Conservation (phyloP, 2,797 vertebrate genomes). For the Danio aesculapii region DNA sequence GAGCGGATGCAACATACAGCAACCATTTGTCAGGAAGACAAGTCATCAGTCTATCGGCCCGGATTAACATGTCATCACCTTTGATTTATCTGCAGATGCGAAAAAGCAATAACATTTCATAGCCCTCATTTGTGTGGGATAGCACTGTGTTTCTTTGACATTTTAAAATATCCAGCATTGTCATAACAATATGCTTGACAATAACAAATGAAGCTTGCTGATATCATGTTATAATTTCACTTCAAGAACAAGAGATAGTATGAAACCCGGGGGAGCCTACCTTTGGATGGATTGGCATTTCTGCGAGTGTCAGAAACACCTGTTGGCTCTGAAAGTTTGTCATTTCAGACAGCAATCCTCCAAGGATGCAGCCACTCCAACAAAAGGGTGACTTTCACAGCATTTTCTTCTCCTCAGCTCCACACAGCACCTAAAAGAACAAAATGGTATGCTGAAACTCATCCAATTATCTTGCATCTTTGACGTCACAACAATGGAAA, state of each 20-base stretch:
- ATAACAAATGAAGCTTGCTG: constrained; percentile 21
- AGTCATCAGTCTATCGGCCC: constrained; percentile 46
- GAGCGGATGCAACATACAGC: constrained; percentile 28
- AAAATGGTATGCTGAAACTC: background rate
- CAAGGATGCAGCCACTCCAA: constrained; percentile 4
- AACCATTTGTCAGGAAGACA: constrained; percentile 52
- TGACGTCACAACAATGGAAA: background rate
- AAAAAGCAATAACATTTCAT: constrained; percentile 56
- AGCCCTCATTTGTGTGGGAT: constrained; percentile 39
- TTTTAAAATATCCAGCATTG: constrained; percentile 33
- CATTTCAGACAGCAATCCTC: constrained; percentile 40
- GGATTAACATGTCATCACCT: constrained; percentile 46
- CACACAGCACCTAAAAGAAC: background rate
- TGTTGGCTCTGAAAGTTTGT: constrained; percentile 22
- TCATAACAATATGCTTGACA: constrained; percentile 23
- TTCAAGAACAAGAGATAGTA: constrained; percentile 10
- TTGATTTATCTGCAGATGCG: constrained; percentile 55
- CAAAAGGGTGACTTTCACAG: constrained; percentile 16
- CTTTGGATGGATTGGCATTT: constrained; percentile 30
- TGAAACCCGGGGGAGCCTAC: constrained; percentile 22
- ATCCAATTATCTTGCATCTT: background rate
- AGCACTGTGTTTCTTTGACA: constrained; percentile 15
- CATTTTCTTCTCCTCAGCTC: background rate
- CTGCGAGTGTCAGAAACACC: constrained; percentile 17
- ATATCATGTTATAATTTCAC: constrained; percentile 9